Conservation (phyloP, 2,888 invertebrate genomes). For the Criorhina ranunculi region DNA sequence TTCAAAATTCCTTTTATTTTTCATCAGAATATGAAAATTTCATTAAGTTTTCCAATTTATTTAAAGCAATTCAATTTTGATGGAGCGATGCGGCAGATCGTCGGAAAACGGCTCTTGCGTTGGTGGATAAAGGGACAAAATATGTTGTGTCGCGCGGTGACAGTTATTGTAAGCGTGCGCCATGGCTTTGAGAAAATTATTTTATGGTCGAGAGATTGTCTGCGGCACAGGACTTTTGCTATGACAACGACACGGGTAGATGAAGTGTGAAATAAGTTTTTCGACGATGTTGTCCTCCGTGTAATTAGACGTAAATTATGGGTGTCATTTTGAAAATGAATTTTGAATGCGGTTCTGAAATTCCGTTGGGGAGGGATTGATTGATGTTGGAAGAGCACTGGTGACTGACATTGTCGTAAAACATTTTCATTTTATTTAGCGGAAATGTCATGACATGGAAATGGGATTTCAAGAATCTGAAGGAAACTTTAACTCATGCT, state of each 20-base stretch:
- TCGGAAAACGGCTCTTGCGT: constrained; percentile 24
- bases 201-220: constrained; percentile 40
- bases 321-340: constrained; percentile 18
- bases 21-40: constrained; percentile 60
- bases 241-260: constrained; percentile 9
- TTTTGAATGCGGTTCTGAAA: constrained; percentile 8
- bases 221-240: neutral
- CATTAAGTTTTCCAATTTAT: constrained; percentile 67
- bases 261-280: constrained; percentile 55
- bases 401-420: neutral
- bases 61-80: constrained; percentile 64
- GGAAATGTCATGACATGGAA: neutral
- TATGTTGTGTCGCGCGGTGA: constrained; percentile 37
- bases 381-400: neutral
- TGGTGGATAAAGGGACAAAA: constrained; percentile 25
- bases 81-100: constrained; percentile 45
- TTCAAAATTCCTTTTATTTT: constrained; percentile 32
- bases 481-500: too few relatives aligned
- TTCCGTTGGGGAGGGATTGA: neutral
- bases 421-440: neutral
- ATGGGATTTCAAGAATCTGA: too few relatives aligned
- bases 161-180: constrained; percentile 47
- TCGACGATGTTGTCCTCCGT: constrained; percentile 23
- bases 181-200: constrained; percentile 34
- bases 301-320: constrained; percentile 29